Percentiles rank a stretch among this genome's conserved stretches.
Conservation (phyloP, 2,888 invertebrate species). For the Prenolepis imparis region DNA sequence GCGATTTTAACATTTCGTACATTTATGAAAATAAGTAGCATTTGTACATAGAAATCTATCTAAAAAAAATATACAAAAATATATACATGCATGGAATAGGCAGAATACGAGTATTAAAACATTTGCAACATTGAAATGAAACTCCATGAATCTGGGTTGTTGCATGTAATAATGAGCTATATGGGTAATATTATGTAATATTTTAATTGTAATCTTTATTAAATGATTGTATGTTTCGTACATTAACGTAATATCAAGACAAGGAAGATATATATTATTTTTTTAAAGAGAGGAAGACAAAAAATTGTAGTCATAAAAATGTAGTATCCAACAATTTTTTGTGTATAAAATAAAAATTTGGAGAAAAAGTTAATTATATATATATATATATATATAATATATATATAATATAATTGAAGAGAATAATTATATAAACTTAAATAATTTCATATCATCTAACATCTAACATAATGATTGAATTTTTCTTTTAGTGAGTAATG, state of each 20-base stretch:
- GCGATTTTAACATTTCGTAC: slow-evolving; percentile 6
- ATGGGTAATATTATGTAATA: not conserved
- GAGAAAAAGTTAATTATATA: not conserved
- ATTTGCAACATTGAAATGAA: not conserved
- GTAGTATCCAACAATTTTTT: not conserved
- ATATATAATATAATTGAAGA: not conserved
- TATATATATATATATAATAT: too few species aligned
- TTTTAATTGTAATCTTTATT: slow-evolving; percentile 18
- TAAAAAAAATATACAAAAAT: not conserved
- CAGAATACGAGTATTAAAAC: not conserved
- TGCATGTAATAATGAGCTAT: not conserved
- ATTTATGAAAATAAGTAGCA: slow-evolving; percentile 5
- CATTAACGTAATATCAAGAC: slow-evolving; percentile 22
- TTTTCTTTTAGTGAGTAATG: not conserved
- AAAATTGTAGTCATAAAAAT: not conserved
- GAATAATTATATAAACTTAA: not conserved
- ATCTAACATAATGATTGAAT: not conserved
- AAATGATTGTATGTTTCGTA: slow-evolving; percentile 13
- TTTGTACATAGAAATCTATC: slow-evolving; percentile 19
- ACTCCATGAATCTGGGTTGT: not conserved
- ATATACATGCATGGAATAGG: slow-evolving; percentile 14
- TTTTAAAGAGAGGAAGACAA: not conserved
- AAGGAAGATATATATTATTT: slow-evolving; percentile 18
- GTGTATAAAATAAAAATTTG: not conserved
- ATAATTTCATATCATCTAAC: slow-evolving; percentile 4